phyloP scores from a whole-genome alignment of 2,797 vertebrate species.

The Ctenosaura bakeri region DNA sequence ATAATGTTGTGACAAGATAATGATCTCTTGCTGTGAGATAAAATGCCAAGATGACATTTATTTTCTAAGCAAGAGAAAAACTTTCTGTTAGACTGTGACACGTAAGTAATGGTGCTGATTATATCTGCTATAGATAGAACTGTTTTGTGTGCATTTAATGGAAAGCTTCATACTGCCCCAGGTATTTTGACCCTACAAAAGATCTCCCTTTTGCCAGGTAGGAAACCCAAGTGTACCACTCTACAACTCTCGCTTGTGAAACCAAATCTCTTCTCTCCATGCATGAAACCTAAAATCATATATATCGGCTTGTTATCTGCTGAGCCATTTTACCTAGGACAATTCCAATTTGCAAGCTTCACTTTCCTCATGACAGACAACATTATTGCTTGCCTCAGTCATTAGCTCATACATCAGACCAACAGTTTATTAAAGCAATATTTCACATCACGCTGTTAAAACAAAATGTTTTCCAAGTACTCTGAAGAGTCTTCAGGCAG shows the following conservation, averaged over 20 bases:
- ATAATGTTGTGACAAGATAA: constrained; percentile 45
- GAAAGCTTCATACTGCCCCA: neutral
- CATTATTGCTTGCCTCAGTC: constrained; percentile 39
- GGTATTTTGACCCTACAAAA: neutral
- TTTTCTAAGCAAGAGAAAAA: constrained; percentile 24
- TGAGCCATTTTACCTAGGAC: constrained; percentile 46
- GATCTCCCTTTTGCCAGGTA: neutral
- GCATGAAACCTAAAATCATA: neutral
- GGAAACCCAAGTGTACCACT: neutral
- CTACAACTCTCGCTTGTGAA: constrained; percentile 2
- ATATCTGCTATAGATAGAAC: neutral
- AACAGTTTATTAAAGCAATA: constrained; percentile 48
- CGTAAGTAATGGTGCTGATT: constrained; percentile 11
- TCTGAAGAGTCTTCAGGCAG: constrained; percentile 37
- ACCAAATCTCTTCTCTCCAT: neutral
- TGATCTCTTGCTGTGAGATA: constrained; percentile 44
- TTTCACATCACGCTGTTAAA: constrained; percentile 42
- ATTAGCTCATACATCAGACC: constrained; percentile 44
- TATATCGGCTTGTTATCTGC: constrained; percentile 29
- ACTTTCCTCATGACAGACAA: constrained; percentile 58
- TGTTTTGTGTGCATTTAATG: neutral
- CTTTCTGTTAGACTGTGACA: constrained; percentile 17
- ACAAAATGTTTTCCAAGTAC: constrained; percentile 57
- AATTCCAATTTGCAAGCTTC: constrained; percentile 54
- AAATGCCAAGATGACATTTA: constrained; percentile 61